A percentile compares a stretch with the other conserved stretches of the same genome.
phyloP scores from a whole-genome alignment of 2,797 vertebrate genomes.

The Pyrocephalus nanus region DNA sequence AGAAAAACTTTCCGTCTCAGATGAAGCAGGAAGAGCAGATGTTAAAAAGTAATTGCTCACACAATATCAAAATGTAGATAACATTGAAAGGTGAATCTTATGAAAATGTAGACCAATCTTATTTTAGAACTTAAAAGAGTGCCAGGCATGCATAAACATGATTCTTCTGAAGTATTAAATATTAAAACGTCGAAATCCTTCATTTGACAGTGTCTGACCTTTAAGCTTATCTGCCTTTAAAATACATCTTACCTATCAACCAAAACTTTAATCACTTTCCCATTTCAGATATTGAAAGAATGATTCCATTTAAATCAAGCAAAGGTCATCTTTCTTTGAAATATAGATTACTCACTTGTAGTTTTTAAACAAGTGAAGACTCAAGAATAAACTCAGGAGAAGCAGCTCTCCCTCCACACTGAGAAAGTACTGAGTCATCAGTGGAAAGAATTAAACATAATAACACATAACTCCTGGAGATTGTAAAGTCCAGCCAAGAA shows the following conservation, averaged over 20 bases:
- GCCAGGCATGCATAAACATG: slow-evolving; percentile 59
- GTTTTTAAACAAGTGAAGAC: slow-evolving; percentile 51
- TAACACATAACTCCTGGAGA: slow-evolving; percentile 43
- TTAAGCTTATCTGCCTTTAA: slow-evolving; percentile 78
- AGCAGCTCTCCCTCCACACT: not conserved
- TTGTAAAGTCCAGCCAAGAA: slow-evolving; percentile 52
- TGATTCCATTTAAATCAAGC: slow-evolving; percentile 78
- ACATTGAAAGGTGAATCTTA: slow-evolving; percentile 40
- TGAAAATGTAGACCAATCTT: slow-evolving; percentile 56
- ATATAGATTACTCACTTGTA: slow-evolving; percentile 73
- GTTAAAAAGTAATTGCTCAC: not conserved
- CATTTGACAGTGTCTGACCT: slow-evolving; percentile 78
- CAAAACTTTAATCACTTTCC: slow-evolving; percentile 79
- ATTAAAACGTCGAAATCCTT: slow-evolving; percentile 75
- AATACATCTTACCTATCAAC: slow-evolving; percentile 77
- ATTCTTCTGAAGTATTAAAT: slow-evolving; percentile 71
- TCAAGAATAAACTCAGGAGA: slow-evolving; percentile 54
- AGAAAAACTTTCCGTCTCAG: not conserved
- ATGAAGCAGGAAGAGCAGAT: not conserved
- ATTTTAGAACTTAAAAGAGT: slow-evolving; percentile 61
- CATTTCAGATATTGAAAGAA: slow-evolving; percentile 79
- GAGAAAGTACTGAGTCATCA: slow-evolving; percentile 69
- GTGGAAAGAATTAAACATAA: slow-evolving; percentile 66
- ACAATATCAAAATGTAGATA: not conserved
- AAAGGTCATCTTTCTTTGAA: slow-evolving; percentile 80